These are phyloP conservation scores for Brachionus sp. DNA, from an alignment of 1,140 invertebrate species.

Conservation along the genomic window DNA sequence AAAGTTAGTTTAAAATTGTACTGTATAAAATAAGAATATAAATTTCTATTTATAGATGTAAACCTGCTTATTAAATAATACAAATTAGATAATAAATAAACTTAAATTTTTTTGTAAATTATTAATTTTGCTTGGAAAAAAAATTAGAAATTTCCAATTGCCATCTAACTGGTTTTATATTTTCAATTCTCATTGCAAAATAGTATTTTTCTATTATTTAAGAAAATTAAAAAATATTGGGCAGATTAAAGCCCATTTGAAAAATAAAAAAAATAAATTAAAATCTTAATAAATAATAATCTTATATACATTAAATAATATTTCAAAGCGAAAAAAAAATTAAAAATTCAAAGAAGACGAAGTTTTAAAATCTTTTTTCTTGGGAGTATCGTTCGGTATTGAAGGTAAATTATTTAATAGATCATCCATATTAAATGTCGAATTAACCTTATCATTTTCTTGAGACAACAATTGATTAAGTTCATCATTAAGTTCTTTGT, in stretches of 20 bases:
- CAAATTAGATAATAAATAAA: too few relatives aligned
- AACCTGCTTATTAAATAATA: too few relatives aligned
- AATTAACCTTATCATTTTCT: background rate
- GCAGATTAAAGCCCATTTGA: background rate
- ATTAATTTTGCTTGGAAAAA: too few relatives aligned
- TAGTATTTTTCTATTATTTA: background rate
- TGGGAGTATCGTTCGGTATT: background rate
- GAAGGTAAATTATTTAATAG: conserved; percentile 19
- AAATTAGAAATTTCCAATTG: too few relatives aligned
- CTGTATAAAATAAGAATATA: too few relatives aligned
- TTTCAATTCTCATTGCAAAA: too few relatives aligned
- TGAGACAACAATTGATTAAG: conserved; percentile 15
- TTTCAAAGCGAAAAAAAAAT: background rate
- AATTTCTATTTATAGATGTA: too few relatives aligned
- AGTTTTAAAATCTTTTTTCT: background rate
- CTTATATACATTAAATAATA: background rate
- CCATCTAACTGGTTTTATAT: too few relatives aligned
- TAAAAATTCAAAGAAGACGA: background rate
- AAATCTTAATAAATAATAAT: background rate
- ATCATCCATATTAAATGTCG: background rate
- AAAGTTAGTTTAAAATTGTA: too few relatives aligned
- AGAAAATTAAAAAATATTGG: background rate
- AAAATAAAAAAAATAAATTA: background rate
- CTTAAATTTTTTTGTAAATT: too few relatives aligned
- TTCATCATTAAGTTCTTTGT: conserved; percentile 18